phyloP scores from a whole-genome alignment of 2,113 vertebrate species.

The Bos indicus region DNA sequence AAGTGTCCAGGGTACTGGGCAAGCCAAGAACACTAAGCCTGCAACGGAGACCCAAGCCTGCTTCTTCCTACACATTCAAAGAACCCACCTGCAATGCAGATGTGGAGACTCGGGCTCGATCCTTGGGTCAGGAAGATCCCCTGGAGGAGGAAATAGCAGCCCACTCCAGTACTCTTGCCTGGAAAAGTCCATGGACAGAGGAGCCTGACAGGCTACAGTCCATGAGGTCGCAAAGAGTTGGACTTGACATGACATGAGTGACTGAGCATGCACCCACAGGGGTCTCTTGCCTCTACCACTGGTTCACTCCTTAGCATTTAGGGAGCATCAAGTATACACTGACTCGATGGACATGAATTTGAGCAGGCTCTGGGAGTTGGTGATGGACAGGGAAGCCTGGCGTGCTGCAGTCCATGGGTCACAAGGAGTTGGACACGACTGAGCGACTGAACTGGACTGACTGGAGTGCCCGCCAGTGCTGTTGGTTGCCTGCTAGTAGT shows the following conservation, averaged over 20 bases:
- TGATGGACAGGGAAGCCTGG: no score
- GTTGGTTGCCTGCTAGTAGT: no score
- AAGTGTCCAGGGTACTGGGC: neutral
- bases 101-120: fast-evolving
- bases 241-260: neutral
- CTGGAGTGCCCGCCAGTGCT: fast-evolving
- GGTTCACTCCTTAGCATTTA: neutral
- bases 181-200: neutral
- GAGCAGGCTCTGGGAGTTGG: no score
- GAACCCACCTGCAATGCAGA: neutral
- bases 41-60: neutral
- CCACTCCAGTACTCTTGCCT: neutral
- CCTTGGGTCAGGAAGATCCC: neutral
- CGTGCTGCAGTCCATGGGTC: no score
- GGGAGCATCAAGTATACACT: no score
- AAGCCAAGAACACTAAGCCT: neutral
- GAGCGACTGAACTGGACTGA: no score
- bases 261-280: neutral
- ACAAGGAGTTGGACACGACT: no score
- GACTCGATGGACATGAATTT: no score
- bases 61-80: neutral
- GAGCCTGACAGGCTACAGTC: neutral
- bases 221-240: neutral
- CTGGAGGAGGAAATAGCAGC: neutral
- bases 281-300: neutral